Conservation (phyloP, 2,888 invertebrate species). For the Phytoseiulus persimilis region DNA sequence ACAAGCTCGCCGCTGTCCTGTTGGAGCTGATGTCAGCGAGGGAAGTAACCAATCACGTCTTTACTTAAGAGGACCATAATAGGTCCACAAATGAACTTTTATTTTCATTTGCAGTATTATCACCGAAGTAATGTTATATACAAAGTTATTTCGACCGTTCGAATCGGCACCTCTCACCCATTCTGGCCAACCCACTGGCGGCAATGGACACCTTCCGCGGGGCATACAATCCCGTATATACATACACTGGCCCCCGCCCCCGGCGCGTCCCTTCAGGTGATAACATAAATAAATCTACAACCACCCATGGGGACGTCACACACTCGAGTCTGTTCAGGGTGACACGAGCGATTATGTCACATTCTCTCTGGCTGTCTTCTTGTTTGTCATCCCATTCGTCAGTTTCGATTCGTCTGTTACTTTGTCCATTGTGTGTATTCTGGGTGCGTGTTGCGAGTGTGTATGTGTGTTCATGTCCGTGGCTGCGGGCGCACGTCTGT, state of each 20-base stretch:
- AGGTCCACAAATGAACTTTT: slow-evolving; percentile 37
- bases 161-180: slow-evolving; percentile 21
- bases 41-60: not conserved
- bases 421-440: not conserved
- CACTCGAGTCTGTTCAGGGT: slow-evolving; percentile 18
- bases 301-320: slow-evolving; percentile 10
- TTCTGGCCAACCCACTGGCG: slow-evolving; percentile 32
- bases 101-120: slow-evolving; percentile 34
- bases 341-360: not conserved
- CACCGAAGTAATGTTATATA: slow-evolving; percentile 37
- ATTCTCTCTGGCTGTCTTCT: not conserved
- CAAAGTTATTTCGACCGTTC: slow-evolving; percentile 36
- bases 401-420: not conserved
- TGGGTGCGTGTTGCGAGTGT: not conserved
- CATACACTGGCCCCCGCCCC: slow-evolving; percentile 17
- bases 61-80: slow-evolving; percentile 35
- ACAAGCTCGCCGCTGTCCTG: too few species aligned
- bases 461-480: not conserved
- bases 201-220: slow-evolving; percentile 22
- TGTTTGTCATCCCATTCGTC: slow-evolving; percentile 7
- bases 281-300: slow-evolving; percentile 25
- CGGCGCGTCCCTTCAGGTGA: not conserved
- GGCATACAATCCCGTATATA: slow-evolving; percentile 5
- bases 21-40: too few species aligned
- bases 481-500: slow-evolving; percentile 8